Conservation (phyloP, 2,888 invertebrate species). For the Caenorhabditis uteleia region DNA sequence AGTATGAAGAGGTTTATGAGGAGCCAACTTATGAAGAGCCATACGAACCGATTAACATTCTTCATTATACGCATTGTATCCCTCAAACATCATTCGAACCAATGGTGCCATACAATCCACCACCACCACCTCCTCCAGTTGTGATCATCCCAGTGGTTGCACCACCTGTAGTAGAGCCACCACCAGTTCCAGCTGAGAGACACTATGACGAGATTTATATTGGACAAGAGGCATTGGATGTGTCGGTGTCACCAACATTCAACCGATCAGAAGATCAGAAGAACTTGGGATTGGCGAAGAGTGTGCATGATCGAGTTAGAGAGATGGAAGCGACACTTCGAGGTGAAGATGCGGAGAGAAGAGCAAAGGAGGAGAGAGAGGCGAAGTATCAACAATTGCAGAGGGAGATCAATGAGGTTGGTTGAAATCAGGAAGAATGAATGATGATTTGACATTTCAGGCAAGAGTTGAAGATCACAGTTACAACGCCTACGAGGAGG, state of each 20-base stretch:
- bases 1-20: slow-evolving; percentile 12
- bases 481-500: slow-evolving; percentile 12
- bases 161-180: background rate
- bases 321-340: slow-evolving; percentile 26
- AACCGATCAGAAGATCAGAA: slow-evolving; percentile 12
- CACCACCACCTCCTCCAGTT: slow-evolving; percentile 4
- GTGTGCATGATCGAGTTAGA: slow-evolving; percentile 21
- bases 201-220: slow-evolving; percentile 29
- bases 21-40: slow-evolving; percentile 7
- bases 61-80: too few species aligned
- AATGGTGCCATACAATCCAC: slow-evolving; percentile 8
- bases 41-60: background rate
- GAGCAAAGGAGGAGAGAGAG: slow-evolving; percentile 11
- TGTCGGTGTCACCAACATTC: slow-evolving; percentile 24
- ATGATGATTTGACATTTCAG: too few species aligned
- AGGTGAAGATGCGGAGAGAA: slow-evolving; percentile 6
- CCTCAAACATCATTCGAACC: background rate
- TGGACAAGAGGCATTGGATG: slow-evolving; percentile 29
- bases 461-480: background rate
- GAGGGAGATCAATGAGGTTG: slow-evolving; percentile 18
- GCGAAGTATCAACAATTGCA: slow-evolving; percentile 6
- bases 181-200: slow-evolving; percentile 19
- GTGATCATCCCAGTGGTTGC: background rate
- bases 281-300: slow-evolving; percentile 27
- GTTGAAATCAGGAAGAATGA: slow-evolving; percentile 2